These are phyloP conservation scores for Drosophila demipolita DNA, from an alignment of 2,888 invertebrate species.

Conservation along the genomic window DNA sequence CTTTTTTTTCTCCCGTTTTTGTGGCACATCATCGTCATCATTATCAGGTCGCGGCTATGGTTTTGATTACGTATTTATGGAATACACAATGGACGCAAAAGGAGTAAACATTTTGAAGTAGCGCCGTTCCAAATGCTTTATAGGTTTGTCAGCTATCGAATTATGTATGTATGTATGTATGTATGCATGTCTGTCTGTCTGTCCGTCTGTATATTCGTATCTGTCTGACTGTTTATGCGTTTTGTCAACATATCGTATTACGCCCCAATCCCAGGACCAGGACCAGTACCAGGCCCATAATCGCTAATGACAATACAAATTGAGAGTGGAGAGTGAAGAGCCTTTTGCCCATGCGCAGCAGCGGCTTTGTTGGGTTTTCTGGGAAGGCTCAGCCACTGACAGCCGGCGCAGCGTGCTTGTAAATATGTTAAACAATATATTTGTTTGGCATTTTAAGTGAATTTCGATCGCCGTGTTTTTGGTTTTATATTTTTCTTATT, in stretches of 20 bases:
- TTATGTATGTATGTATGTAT: conserved; percentile 25
- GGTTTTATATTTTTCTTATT: not conserved
- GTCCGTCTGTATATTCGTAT: conserved; percentile 4
- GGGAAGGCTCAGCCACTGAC: conserved; percentile 54
- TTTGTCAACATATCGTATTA: conserved; percentile 78
- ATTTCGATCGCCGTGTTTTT: conserved; percentile 43
- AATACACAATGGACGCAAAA: conserved; percentile 60
- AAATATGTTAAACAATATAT: conserved; percentile 69
- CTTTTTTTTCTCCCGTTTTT: conserved; percentile 24
- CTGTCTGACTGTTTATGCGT: conserved; percentile 56
- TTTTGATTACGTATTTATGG: conserved; percentile 78
- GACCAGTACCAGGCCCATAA: conserved; percentile 57
- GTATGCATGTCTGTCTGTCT: not conserved
- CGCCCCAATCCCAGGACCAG: conserved; percentile 50
- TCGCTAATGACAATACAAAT: conserved; percentile 79
- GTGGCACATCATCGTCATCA: conserved; percentile 38
- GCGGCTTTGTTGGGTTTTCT: conserved; percentile 66
- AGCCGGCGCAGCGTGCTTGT: conserved; percentile 62
- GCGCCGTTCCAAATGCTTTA: conserved; percentile 76
- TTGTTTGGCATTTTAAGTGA: conserved; percentile 68
- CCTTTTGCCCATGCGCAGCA: conserved; percentile 25
- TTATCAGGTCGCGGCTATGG: conserved; percentile 47
- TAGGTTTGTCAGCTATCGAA: conserved; percentile 73
- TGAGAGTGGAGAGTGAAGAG: conserved; percentile 55
- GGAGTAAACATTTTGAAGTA: conserved; percentile 81